Evolutionary conservation across 2,888 invertebrate species (phyloP), one percentile per base, ranked within the genome.

Genomic region (Cataglyphis cursor): DNA sequence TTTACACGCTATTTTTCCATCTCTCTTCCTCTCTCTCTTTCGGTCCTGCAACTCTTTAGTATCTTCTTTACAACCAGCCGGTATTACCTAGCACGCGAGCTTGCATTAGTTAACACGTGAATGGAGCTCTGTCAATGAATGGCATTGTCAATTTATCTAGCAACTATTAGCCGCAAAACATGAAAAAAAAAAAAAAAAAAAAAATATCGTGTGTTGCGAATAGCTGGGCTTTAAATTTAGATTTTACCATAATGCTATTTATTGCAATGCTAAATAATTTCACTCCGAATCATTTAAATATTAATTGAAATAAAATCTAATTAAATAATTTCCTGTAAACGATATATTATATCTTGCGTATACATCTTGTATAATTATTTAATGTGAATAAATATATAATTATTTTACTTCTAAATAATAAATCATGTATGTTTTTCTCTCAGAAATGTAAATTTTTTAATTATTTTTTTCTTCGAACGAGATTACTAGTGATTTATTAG

Each of bases 1-100:
- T 90, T 91, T 86, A 88, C 88, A 44, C 70, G 44, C 41, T n/a
- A 31, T 38, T 38, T 38, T 38, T 38, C 8, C 35, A 18, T 18
- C 48, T n/a, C 1, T 18, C 48, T 18, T 18, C 4, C 18, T 1
- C 48, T 51, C n/a, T 21, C 10, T 57, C 57, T 24, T n/a, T 28
- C 15, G 74, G 48, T 68, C 80, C 51, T 65, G 41, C 83, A 68
- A 59, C 38, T 80, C 81, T 83, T 82, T 80, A 35, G 72, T 44
- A 31, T 70, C 54, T 61, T 80, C 78, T 75, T 74, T 80, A 80
- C 44, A 61, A 24, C 82, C 41, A 15, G 31, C 15, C 59, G 59
- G 44, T 57, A 80, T 80, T 80, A 73, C 73, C 44, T 72, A 72
- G 72, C 78, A 72, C 59, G 72, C 78, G 72, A 78, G 24, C 35